Base-by-base conservation (phyloP, 2,797 vertebrate genomes). In the Agapornis canus region DNA sequence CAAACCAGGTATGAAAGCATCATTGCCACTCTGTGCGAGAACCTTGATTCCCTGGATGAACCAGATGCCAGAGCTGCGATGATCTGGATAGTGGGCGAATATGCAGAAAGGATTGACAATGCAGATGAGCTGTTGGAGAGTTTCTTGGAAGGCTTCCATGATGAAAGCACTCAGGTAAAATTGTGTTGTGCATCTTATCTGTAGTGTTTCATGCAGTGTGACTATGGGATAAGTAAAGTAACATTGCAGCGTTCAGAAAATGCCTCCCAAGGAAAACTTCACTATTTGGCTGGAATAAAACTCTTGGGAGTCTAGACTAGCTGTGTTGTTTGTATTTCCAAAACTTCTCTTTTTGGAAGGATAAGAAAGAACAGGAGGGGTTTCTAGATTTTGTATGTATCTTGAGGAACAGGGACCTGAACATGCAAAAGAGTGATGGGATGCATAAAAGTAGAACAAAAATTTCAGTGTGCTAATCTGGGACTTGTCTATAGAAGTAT, bases 61-160 rank as follows among this genome's bases (percentile, higher is more conserved):
- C 99, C 99, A 1, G 99, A 99, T 6, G 99, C 99, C 22, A 99
- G 99, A 25, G 99, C 99, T 22, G 99, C 99, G 94, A 99, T 99
- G 99, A 99, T 99, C 97, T 99, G 99, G 99, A 99, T 99, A 32
- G 99, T 99, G 68, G 99, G 99, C 3, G 99, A 99, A 91, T 99
- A 99, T 9, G 99, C 99, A 0, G 99, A 99, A 92, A 98, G 99
- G 83, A 99, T 99, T 31, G 99, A 99, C 97, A 99, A 99, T 4
- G 99, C 99, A 2, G 99, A 99, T 37, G 99, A 99, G 93, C 97
- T 99, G 95, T 93, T 99, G 82, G 99, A 99, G 98, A 99, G 99
- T 94, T 99, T 99, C 94, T 97, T 99, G 15, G 99, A 99, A 94
- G 99, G 99, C 42, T 99, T 99, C 97, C 99, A 99, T 12, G 99